Conservation (phyloP, 2,797 vertebrate genomes). For the Enteromius unitaeniatus region DNA sequence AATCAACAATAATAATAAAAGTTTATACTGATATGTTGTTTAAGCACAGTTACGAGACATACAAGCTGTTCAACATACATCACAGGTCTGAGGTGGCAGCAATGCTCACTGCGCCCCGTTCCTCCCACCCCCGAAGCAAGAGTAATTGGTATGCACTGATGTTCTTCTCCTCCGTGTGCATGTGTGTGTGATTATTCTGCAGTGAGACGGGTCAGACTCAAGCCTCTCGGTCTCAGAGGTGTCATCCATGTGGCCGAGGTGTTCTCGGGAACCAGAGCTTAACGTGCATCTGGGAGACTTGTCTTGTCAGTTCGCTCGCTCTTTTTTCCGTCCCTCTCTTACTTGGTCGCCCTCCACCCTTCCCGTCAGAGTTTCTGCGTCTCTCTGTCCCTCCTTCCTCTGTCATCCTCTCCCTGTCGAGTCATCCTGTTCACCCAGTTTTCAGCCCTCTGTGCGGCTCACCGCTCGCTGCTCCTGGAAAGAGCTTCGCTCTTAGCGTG, state of each 20-base stretch:
- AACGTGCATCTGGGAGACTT: conserved; percentile 20
- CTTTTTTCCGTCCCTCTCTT: conserved; percentile 5
- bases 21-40: not conserved
- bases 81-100: conserved; percentile 8
- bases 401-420: conserved; percentile 35
- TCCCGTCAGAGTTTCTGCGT: not conserved
- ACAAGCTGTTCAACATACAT: conserved; percentile 6
- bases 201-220: conserved; percentile 42
- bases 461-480: conserved; percentile 48
- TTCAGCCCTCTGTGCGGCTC: conserved; percentile 17
- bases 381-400: conserved; percentile 1
- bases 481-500: conserved; percentile 53
- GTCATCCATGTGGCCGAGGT: conserved; percentile 41
- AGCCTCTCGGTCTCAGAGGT: conserved; percentile 42
- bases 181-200: conserved; percentile 41
- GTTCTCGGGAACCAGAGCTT: conserved; percentile 45
- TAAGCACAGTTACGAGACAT: not conserved
- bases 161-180: conserved; percentile 25
- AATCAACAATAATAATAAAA: not conserved
- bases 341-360: not conserved
- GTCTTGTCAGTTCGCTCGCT: conserved; percentile 28
- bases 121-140: conserved; percentile 19
- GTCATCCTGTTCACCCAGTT: conserved; percentile 46
- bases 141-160: conserved; percentile 61
- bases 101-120: not conserved